phyloP scores from a whole-genome alignment of 2,113 vertebrate species.

The Chionis minor region DNA sequence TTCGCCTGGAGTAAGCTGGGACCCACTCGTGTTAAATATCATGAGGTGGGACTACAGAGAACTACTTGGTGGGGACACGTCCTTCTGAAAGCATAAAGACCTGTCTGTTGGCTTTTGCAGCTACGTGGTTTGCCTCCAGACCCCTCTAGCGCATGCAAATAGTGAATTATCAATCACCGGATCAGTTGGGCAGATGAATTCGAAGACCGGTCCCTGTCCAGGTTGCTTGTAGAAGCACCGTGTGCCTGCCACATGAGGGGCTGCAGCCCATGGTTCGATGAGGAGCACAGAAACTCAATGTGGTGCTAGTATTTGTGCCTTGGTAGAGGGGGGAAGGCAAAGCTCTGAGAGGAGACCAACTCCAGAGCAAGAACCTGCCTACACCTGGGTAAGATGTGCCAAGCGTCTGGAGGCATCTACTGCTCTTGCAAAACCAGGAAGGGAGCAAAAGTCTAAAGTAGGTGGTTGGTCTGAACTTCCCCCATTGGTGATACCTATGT shows the following conservation, averaged over 20 bases:
- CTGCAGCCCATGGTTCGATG: background rate
- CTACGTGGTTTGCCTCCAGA: background rate
- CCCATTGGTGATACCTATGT: background rate
- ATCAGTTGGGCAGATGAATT: background rate
- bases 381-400: background rate
- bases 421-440: background rate
- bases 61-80: background rate
- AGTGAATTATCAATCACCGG: background rate
- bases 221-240: background rate
- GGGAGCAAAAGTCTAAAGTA: background rate
- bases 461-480: background rate
- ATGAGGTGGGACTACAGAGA: rapidly evolving
- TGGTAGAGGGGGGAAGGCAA: background rate
- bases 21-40: background rate
- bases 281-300: background rate
- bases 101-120: background rate
- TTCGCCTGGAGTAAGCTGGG: background rate
- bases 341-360: background rate
- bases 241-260: rapidly evolving
- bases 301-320: background rate
- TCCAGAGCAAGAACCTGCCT: background rate
- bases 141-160: background rate
- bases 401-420: background rate
- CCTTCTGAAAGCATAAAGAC: background rate
- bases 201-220: background rate